phyloP scores from a whole-genome alignment of 2,113 vertebrate genomes.

The Dolichallabes microphthalmus region DNA sequence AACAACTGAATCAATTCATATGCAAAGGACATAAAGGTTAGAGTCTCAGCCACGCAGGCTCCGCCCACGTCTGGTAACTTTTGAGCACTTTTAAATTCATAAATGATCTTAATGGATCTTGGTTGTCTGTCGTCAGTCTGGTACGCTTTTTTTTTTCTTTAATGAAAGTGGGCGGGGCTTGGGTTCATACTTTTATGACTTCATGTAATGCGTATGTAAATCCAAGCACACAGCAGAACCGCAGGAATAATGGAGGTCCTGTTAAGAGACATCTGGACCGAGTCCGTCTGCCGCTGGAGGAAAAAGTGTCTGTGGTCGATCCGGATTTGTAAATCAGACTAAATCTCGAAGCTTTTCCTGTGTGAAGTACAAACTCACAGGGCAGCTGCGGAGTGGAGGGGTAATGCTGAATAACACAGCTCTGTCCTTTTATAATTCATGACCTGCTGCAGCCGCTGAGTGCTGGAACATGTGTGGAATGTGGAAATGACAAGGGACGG shows the following conservation, averaged over 20 bases:
- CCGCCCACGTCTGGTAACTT: neutral
- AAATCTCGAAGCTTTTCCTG: neutral
- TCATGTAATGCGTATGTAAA: neutral
- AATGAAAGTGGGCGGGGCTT: neutral
- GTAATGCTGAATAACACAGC: neutral
- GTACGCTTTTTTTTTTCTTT: neutral
- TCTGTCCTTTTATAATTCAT: neutral
- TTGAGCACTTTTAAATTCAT: neutral
- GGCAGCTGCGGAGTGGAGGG: neutral
- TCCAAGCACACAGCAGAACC: neutral
- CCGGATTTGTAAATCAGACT: neutral
- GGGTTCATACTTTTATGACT: neutral
- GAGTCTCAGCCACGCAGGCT: neutral
- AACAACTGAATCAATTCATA: neutral
- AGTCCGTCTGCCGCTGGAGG: neutral
- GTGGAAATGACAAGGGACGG: neutral
- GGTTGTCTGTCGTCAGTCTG: neutral
- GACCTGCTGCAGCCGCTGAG: neutral
- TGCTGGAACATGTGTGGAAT: neutral
- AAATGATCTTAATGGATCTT: neutral
- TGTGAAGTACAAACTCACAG: neutral
- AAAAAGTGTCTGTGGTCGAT: neutral
- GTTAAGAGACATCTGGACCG: neutral
- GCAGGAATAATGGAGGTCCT: neutral
- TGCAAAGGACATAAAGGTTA: neutral